A percentile compares a stretch with the other conserved stretches of the same genome.
phyloP scores from a whole-genome alignment of 2,888 invertebrate genomes.

The Lasius platythorax region DNA sequence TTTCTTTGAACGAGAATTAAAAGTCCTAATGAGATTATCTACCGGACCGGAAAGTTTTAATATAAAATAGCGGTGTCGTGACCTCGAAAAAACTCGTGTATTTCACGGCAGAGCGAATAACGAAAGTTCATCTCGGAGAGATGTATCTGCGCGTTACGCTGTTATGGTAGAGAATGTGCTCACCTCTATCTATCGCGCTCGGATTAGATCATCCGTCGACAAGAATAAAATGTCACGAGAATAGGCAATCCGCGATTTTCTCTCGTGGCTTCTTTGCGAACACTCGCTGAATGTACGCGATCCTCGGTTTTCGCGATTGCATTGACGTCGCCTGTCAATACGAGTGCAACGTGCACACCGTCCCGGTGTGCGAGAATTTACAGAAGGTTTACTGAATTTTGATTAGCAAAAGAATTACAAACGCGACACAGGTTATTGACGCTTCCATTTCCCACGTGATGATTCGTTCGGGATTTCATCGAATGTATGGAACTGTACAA shows the following conservation, averaged over 20 bases:
- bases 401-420: conserved; percentile 13
- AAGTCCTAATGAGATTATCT: conserved; percentile 45
- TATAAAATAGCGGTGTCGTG: conserved; percentile 23
- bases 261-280: background rate
- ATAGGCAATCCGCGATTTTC: conserved; percentile 5
- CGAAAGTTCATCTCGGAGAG: conserved; percentile 53
- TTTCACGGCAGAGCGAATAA: conserved; percentile 53
- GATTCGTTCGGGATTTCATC: conserved; percentile 2
- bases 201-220: conserved; percentile 42
- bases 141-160: conserved; percentile 23
- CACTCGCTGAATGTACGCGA: background rate
- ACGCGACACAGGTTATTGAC: background rate
- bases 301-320: background rate
- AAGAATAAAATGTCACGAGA: conserved; percentile 32
- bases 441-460: conserved; percentile 7
- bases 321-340: conserved; percentile 5
- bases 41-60: conserved; percentile 51
- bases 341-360: background rate
- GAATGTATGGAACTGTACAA: background rate
- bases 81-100: conserved; percentile 31
- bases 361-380: background rate
- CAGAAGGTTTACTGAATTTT: conserved; percentile 8
- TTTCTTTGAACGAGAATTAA: conserved; percentile 43
- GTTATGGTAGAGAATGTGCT: conserved; percentile 16
- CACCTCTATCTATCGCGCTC: conserved; percentile 3